phyloP scores from a whole-genome alignment of 2,113 vertebrate species.

The Coracopsis vasa region DNA sequence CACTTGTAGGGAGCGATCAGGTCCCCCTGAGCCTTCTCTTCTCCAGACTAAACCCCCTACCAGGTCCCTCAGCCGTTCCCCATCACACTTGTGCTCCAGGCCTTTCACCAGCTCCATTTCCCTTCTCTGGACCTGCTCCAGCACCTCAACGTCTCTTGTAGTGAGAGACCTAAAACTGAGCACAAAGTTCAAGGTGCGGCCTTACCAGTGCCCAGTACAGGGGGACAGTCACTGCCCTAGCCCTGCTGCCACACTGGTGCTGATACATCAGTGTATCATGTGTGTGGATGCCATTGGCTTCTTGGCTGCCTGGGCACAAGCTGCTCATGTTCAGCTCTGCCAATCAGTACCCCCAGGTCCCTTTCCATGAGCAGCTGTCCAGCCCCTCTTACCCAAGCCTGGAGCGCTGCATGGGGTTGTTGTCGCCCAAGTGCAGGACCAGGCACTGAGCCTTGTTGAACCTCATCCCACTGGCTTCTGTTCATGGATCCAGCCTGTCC shows the following conservation, averaged over 20 bases:
- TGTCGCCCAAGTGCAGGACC: not conserved
- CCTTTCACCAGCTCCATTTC: not conserved
- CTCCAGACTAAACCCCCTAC: not conserved
- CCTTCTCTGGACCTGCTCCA: not conserved
- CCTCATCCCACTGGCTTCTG: no score
- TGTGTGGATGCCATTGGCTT: not conserved
- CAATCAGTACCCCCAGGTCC: not conserved
- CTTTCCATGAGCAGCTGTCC: not conserved
- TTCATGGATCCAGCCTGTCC: no score
- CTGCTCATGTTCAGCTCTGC: not conserved
- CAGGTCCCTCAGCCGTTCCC: not conserved
- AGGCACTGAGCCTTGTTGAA: no score
- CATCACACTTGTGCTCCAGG: not conserved
- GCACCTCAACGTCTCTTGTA: not conserved
- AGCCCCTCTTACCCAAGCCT: not conserved
- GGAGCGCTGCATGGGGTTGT: not conserved
- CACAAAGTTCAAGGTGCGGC: not conserved
- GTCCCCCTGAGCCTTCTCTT: not conserved
- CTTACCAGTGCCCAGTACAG: not conserved
- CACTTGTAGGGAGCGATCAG: not conserved
- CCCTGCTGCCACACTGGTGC: not conserved
- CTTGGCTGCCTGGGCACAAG: not conserved
- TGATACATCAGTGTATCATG: not conserved
- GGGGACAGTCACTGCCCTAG: not conserved
- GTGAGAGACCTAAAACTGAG: not conserved